A percentile compares a stretch with the other conserved stretches of the same genome.
These are phyloP conservation scores for Cotesia glomerata DNA, from an alignment of 1,140 invertebrate species.

Conservation along the genomic window DNA sequence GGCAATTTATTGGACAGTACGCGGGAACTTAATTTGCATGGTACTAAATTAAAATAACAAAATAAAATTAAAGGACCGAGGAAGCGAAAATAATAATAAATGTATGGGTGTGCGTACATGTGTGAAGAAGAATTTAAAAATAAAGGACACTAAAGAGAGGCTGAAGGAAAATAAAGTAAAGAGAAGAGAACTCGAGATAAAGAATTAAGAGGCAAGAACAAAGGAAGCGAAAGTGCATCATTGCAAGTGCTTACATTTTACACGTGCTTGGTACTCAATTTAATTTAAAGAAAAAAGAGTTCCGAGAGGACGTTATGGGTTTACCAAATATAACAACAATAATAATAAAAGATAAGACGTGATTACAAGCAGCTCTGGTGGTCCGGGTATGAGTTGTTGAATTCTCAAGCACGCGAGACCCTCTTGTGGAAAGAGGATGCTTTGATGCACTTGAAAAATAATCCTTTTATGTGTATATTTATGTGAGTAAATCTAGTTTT, in stretches of 20 bases:
- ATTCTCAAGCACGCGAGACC: neutral
- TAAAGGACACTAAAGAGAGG: neutral
- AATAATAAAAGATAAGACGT: neutral
- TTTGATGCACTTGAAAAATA: neutral
- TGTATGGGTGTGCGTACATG: neutral
- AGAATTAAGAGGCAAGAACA: conserved; percentile 15
- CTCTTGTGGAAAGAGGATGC: neutral
- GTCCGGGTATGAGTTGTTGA: neutral
- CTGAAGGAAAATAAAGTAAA: conserved; percentile 8
- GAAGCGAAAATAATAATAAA: conserved; percentile 9
- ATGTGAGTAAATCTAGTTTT: neutral
- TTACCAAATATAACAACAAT: neutral
- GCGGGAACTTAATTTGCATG: conserved; percentile 25
- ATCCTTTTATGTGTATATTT: neutral
- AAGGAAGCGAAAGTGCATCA: conserved; percentile 17
- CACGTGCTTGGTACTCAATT: conserved; percentile 19
- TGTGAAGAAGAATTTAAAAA: neutral
- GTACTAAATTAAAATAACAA: conserved; percentile 19
- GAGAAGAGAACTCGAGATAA: neutral
- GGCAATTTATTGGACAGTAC: conserved; percentile 32
- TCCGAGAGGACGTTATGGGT: neutral
- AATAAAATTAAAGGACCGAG: neutral
- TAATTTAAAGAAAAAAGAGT: neutral
- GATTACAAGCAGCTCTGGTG: neutral
- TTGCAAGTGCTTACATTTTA: conserved; percentile 9